A percentile compares a stretch with the other conserved stretches of the same genome.
These are phyloP conservation scores for Cepaea hortensis DNA, from an alignment of 2,888 invertebrate genomes.

Conservation along the genomic window DNA sequence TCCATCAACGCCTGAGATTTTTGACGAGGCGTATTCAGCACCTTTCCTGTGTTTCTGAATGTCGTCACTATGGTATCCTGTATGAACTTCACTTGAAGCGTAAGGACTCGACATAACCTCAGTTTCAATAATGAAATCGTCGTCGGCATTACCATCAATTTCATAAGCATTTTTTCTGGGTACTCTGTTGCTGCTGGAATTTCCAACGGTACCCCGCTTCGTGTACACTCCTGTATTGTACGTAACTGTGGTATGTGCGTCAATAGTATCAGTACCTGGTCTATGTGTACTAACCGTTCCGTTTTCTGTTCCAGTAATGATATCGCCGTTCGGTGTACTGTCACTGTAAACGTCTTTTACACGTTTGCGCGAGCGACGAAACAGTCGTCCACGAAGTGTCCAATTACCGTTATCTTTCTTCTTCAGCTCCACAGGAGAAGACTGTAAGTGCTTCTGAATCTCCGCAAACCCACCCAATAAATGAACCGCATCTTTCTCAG, in stretches of 20 bases:
- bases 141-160: neutral
- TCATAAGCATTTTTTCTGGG: neutral
- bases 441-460: slow-evolving; percentile 6
- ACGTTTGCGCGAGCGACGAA: slow-evolving; percentile 38
- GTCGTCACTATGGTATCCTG: neutral
- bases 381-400: slow-evolving; percentile 57
- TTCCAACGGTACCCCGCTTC: neutral
- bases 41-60: no score
- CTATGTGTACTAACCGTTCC: neutral
- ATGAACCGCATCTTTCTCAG: slow-evolving; percentile 57
- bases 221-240: neutral
- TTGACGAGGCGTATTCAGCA: neutral
- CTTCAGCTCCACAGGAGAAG: slow-evolving; percentile 52
- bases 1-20: no score
- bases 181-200: neutral
- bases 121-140: slow-evolving; percentile 44
- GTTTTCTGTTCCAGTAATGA: neutral
- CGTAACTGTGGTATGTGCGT: neutral
- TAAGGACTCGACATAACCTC: slow-evolving; percentile 9
- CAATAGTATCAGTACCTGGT: neutral
- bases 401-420: slow-evolving; percentile 64
- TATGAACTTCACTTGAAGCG: neutral
- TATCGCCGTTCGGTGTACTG: neutral
- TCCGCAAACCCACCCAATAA: slow-evolving; percentile 53
- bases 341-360: slow-evolving; percentile 46